Base-by-base conservation (phyloP, 2,797 vertebrate genomes). In the Diglossa cyanea region DNA sequence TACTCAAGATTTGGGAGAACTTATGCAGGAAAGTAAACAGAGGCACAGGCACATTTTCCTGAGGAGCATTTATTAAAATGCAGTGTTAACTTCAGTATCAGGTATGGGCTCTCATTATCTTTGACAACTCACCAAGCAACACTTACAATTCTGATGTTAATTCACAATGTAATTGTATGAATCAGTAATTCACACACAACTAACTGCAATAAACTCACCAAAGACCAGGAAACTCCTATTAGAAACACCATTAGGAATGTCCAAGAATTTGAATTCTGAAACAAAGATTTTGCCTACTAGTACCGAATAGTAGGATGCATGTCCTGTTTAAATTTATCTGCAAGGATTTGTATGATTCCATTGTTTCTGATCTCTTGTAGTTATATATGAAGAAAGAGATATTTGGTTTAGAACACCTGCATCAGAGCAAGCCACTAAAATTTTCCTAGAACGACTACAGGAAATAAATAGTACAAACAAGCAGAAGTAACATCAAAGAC, bases 391-490 rank as follows among this genome's bases (percentile, higher is more conserved):
- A 77, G 3, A 61, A 57, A 55, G 39, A 63, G 4, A 7, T 11
- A 2, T 55, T 57, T 93, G 39, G 80, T 73, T 70, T 44, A 65
- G 21, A 90, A 60, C 19, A 82, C 40, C 76, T 95, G 63, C 91
- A 72, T 25, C 58, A 79, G 6, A 60, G 13, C 19, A 88, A 83
- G 35, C 23, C 65, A 45, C 45, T 73, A 65, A 79, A 71, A 30
- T 57, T 77, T 79, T 77, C 60, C 57, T 61, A 83, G 53, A 92
- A 74, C 6, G 60, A 94, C 53, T 48, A 45, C 10, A 71, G 68
- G 72, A 93, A 95, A 83, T 67, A 85, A 74, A 79, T 8, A 80
- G 37, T 68, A 83, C 37, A 91, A 89, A 81, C 17, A 88, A 67
- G 21, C 24, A 88, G 67, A 89, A 85, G 18, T 78, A 80, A 81